Evolutionary conservation across 30 jellyfish, hydroid and myxozoan species (phyloP).

Genomic region (Aurelia sp.): DNA sequence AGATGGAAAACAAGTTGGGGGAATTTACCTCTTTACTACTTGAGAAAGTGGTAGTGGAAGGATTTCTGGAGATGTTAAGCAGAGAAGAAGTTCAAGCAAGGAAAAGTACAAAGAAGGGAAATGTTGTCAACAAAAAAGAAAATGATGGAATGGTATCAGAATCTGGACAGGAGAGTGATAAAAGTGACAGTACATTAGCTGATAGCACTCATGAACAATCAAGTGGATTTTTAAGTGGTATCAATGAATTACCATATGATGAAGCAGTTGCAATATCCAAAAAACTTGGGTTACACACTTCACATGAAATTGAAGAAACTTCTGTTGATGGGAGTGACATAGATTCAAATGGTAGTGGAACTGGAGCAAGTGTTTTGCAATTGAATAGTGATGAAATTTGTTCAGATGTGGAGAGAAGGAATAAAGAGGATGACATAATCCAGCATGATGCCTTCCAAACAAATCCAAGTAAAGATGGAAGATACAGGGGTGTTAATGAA

Average conservation of each 20-base stretch:
- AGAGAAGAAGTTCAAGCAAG: no score
- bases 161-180: slow-evolving; percentile 1
- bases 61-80: no score
- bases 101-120: neutral
- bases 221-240: neutral
- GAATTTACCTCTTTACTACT: no score
- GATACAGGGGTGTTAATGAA: no score
- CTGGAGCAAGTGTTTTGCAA: neutral
- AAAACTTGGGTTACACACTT: no score
- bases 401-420: neutral
- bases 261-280: no score
- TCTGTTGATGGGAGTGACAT: neutral
- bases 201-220: neutral
- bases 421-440: neutral
- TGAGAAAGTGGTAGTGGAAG: no score
- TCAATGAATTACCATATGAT: neutral
- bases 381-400: neutral
- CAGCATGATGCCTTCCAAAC: no score
- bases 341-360: no score
- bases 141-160: neutral
- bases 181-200: neutral
- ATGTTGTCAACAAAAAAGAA: neutral
- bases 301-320: no score
- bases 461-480: no score
- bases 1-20: no score